Base-by-base conservation (phyloP, 2,113 vertebrate species). In the Corythaeola cristata region DNA sequence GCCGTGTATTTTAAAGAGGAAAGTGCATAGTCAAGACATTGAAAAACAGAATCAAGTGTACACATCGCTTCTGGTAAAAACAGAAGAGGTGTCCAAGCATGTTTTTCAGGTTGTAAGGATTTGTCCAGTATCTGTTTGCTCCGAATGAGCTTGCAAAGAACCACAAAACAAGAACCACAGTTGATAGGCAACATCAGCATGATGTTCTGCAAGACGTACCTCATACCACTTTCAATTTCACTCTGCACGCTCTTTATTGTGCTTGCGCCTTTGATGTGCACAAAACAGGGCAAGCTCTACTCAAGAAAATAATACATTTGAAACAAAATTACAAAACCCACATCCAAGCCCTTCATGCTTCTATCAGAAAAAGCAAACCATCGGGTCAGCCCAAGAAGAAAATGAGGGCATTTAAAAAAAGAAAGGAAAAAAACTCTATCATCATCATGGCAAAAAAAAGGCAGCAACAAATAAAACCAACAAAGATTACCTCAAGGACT, bases 271-370 rank as follows among this genome's bases (percentile, higher is more conserved):
- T 81, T 92, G 59, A 90, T 86, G 17, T 6, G 24, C 30, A 39
- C 2, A 2, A 75, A 77, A 67, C 4, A 74, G 15, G 64, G 9
- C 45, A 92, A 90, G 30, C 7, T 74, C 67, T 74, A 27, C 37
- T 74, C 11, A 55, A 59, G 63, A 60, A 75, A 81, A 77, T 21
- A 52, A 71, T 24, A 35, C 8, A 59, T 33, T n/a, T 67, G 3
- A 41, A 80, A 83, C 15, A 90, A 80, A 81, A 84, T 56, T 37
- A 56, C 24, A 78, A 78, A 75, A 6, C 6, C 5, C 9, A 4
- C 33, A 83, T n/a, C n/a, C 47, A 41, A 89, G 47, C 5, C 7
- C 5, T 75, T 79, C 3, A 3, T 0, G 0, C 3, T 32, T 73
- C 5, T 33, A 52, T 15, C 12, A 35, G 35, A 30, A 82, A 91